Percentiles rank a stretch among this genome's conserved stretches.
phyloP scores from a whole-genome alignment of 2,888 invertebrate species.

The Protophormia terraenovae region DNA sequence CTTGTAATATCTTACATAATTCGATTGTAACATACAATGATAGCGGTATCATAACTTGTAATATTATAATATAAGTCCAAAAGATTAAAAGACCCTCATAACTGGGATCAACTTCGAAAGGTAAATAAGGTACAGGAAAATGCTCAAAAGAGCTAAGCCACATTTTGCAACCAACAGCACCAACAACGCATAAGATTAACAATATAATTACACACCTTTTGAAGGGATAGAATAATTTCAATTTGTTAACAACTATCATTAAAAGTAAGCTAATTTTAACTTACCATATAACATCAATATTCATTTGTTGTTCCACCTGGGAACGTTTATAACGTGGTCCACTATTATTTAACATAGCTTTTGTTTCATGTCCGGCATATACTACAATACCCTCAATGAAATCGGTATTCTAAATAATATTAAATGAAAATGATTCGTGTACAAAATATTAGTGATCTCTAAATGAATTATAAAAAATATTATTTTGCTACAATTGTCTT shows the following conservation, averaged over 20 bases:
- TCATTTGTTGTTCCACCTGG: slow-evolving; percentile 95
- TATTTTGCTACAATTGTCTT: no score
- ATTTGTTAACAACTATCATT: neutral
- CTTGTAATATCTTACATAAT: slow-evolving; percentile 96
- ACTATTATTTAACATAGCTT: slow-evolving; percentile 98
- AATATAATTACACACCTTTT: slow-evolving; percentile 92
- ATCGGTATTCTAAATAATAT: slow-evolving; percentile 91
- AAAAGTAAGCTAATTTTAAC: slow-evolving; percentile 83
- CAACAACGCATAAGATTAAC: slow-evolving; percentile 93
- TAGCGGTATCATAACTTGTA: slow-evolving; percentile 98
- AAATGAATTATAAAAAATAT: no score
- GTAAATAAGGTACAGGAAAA: slow-evolving; percentile 86
- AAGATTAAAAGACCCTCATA: slow-evolving; percentile 93
- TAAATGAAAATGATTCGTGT: no score
- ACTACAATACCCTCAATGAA: slow-evolving; percentile 98
- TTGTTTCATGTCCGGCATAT: slow-evolving; percentile 98
- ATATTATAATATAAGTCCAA: slow-evolving; percentile 97
- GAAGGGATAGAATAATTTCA: neutral
- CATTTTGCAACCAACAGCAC: slow-evolving; percentile 94
- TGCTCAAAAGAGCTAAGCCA: slow-evolving; percentile 85
- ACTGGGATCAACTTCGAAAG: slow-evolving; percentile 84
- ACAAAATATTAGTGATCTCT: no score
- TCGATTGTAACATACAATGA: slow-evolving; percentile 98
- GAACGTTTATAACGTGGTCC: slow-evolving; percentile 97
- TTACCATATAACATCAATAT: slow-evolving; percentile 97